These are phyloP conservation scores for Aramus guarauna DNA, from an alignment of 2,113 vertebrate genomes.

Conservation along the genomic window DNA sequence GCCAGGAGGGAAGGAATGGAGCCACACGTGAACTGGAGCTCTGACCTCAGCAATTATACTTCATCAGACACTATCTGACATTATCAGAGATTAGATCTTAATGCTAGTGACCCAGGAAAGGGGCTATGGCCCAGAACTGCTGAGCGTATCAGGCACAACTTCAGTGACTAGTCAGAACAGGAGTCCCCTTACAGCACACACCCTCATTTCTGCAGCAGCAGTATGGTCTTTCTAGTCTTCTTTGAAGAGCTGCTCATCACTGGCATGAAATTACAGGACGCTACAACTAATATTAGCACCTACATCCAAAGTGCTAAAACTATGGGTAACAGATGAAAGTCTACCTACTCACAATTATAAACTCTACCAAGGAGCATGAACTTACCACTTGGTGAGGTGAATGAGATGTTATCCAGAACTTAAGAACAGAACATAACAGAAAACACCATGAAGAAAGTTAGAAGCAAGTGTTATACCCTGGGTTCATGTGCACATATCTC, in stretches of 20 bases:
- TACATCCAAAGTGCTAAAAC: neutral
- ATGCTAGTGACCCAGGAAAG: too few species aligned
- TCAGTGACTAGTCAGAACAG: neutral
- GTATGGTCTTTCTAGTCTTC: neutral
- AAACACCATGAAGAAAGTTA: neutral
- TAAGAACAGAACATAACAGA: slow-evolving; percentile 16
- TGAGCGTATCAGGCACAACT: rapidly evolving
- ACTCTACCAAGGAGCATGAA: neutral
- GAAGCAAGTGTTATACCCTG: neutral
- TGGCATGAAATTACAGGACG: neutral
- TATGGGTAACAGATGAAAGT: neutral
- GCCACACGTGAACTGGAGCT: neutral
- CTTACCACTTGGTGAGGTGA: slow-evolving; percentile 68
- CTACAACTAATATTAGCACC: neutral
- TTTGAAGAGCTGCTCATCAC: neutral
- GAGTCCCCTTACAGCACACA: neutral
- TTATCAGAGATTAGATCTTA: neutral
- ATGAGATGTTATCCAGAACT: slow-evolving; percentile 67
- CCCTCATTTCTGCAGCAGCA: neutral
- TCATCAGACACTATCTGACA: neutral
- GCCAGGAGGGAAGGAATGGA: neutral
- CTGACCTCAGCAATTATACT: neutral
- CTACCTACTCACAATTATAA: neutral
- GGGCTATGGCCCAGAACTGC: neutral
- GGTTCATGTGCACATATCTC: neutral